phyloP scores from a whole-genome alignment of 2,113 vertebrate species.

The Xenopus laevis region DNA sequence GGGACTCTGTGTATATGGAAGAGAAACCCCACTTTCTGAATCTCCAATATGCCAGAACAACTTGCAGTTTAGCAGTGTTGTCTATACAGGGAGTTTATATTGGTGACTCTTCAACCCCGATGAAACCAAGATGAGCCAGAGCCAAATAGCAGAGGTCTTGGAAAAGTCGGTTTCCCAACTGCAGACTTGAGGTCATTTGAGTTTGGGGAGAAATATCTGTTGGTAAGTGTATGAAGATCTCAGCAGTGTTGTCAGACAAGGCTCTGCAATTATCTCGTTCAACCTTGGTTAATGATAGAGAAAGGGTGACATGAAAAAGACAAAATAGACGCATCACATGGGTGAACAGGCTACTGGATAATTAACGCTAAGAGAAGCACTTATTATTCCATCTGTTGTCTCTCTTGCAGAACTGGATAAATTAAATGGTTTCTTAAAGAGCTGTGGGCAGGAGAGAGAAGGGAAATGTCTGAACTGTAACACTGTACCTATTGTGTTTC shows the following conservation, averaged over 20 bases:
- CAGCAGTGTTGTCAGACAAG: constrained; percentile 14
- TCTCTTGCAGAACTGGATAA: constrained; percentile 3
- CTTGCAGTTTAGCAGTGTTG: no score
- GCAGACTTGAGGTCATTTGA: not conserved
- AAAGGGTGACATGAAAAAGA: constrained; percentile 20
- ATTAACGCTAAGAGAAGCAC: constrained; percentile 29
- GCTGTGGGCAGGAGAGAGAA: not conserved
- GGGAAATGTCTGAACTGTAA: no score
- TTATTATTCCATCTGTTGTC: constrained; percentile 32
- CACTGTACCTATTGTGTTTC: no score
- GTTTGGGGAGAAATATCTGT: not conserved
- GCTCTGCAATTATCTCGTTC: constrained; percentile 27
- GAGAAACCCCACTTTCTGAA: no score
- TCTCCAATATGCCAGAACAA: no score
- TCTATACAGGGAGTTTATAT: no score
- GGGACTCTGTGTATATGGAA: no score
- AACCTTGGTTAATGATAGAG: constrained; percentile 37
- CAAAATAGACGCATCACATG: constrained; percentile 10
- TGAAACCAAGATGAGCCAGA: no score
- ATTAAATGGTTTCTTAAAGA: constrained; percentile 1
- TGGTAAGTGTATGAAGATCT: constrained; percentile 9
- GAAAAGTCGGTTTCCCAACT: no score
- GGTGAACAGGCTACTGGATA: constrained; percentile 10
- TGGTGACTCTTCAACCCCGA: no score
- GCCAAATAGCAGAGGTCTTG: no score